Base-by-base conservation (phyloP, 37 sponge, comb jelly and placozoan species). In the Tethya wilhelma region DNA sequence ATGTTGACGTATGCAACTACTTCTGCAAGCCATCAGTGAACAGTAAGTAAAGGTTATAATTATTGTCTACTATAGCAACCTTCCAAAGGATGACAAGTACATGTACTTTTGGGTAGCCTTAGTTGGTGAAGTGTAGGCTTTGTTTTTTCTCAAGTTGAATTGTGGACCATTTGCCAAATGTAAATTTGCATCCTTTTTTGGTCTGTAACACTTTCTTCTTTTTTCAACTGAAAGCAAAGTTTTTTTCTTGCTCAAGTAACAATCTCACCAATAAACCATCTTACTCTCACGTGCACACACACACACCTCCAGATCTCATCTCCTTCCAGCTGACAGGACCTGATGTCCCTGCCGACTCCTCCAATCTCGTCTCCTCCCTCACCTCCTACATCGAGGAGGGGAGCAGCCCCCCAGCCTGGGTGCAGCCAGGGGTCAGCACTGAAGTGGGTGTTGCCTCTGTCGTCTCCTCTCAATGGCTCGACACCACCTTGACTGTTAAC, bases 281-380 rank as follows among this genome's bases (percentile, higher is more conserved):
- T 57, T 1, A 4, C 41, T 67, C 70, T 40, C 77, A 9, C n/a
- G n/a, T n/a, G n/a, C 77, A 6, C 77, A 26, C 64, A n/a, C 64
- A 42, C 25, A n/a, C 28, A 1, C 44, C 64, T 38, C 1, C 57
- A 79, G 79, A 66, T 56, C 68, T 39, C 1, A 36, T 79, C 19
- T 79, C 79, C n/a, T 64, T 79, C 68, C 79, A 79, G 53, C 57
- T 79, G 68, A 79, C 79, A 22, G 2, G 28, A 2, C 79, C 79
- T 37, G 67, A 69, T 34, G 4, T 0, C 30, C 79, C 79, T 28
- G 14, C 58, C 2, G 68, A 64, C 23, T 38, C 56, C 40, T 26
- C 29, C 37, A 1, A 31, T 7, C 69, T 79, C 3, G 57, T 65
- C 2, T 9, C 45, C 0, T 28, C n/a, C 8, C 1, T 67, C 23